Conservation (phyloP, 1,140 invertebrate species). For the Popillia japonica region DNA sequence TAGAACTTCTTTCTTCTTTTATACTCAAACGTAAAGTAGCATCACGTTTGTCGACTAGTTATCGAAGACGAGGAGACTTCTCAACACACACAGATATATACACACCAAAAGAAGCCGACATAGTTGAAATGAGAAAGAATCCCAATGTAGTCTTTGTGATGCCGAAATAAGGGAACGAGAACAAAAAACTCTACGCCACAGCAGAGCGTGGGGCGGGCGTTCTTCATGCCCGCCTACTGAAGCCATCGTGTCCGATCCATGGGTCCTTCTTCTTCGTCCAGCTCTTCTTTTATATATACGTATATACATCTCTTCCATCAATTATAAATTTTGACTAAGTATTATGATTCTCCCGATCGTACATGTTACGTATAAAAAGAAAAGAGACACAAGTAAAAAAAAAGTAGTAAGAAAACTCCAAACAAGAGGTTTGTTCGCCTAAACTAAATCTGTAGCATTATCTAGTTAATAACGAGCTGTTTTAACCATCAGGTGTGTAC, state of each 20-base stretch:
- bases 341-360: constrained; percentile 21
- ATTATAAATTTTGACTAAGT: constrained; percentile 35
- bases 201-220: constrained; percentile 47
- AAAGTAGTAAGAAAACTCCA: constrained; percentile 10
- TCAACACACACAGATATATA: constrained; percentile 23
- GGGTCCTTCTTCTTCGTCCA: constrained; percentile 31
- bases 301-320: constrained; percentile 32
- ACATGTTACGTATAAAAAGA: neutral
- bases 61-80: constrained; percentile 38
- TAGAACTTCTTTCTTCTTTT: neutral
- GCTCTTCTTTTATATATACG: constrained; percentile 2
- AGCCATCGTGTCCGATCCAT: constrained; percentile 43
- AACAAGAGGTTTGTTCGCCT: constrained; percentile 17
- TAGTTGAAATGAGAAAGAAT: constrained; percentile 45
- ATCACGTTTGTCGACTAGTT: constrained; percentile 44
- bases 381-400: neutral
- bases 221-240: constrained; percentile 47
- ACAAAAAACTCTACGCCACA: constrained; percentile 44
- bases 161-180: constrained; percentile 51
- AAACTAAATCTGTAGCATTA: constrained; percentile 24
- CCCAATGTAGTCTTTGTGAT: constrained; percentile 47
- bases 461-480: constrained; percentile 31
- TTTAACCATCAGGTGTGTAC: constrained; percentile 5
- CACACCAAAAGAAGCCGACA: constrained; percentile 43
- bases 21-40: constrained; percentile 6